Percentiles rank a stretch among this genome's conserved stretches.
phyloP scores from a whole-genome alignment of 2,888 invertebrate genomes.

The Eupithecia pulchellata region DNA sequence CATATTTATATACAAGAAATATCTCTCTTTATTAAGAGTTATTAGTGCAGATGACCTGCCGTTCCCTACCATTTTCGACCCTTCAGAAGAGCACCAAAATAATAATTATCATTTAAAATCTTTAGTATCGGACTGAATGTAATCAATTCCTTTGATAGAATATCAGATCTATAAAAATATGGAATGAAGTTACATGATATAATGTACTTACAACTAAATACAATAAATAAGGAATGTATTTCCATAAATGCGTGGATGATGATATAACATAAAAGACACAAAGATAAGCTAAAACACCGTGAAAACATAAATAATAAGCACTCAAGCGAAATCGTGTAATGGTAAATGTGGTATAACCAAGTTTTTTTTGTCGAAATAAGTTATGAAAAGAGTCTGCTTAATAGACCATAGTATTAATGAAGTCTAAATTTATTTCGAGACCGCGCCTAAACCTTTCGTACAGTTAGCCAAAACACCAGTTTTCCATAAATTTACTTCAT shows the following conservation, averaged over 20 bases:
- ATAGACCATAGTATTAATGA: background rate
- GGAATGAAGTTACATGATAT: conserved; percentile 16
- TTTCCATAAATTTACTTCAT: background rate
- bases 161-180: conserved; percentile 32
- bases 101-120: conserved; percentile 30
- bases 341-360: conserved; percentile 1
- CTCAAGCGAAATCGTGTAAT: background rate
- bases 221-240: conserved; percentile 11
- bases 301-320: background rate
- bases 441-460: background rate
- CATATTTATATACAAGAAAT: conserved; percentile 48
- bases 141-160: conserved; percentile 42
- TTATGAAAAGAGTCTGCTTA: background rate
- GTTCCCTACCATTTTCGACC: conserved; percentile 51
- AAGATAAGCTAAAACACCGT: conserved; percentile 20
- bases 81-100: conserved; percentile 60
- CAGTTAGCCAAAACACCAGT: background rate
- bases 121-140: conserved; percentile 26
- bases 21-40: conserved; percentile 45
- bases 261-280: conserved; percentile 22
- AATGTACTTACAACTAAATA: background rate
- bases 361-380: conserved; percentile 3
- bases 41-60: conserved; percentile 44
- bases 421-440: background rate
- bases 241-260: background rate